Conservation (phyloP, 2,113 vertebrate species). For the Castor canadensis region DNA sequence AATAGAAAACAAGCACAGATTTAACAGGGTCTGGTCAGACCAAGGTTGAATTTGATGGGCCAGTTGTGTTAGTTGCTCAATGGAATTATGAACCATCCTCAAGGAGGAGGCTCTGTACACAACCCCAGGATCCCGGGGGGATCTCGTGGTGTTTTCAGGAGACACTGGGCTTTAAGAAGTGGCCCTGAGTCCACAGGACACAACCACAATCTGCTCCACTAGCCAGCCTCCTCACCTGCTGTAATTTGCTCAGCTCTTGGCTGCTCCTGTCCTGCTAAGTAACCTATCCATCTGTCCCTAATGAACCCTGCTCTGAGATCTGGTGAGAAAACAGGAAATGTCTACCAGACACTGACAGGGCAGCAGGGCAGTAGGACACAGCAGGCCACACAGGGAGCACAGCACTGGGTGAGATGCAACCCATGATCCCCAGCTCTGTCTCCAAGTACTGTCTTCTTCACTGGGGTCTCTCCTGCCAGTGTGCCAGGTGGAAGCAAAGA, state of each 20-base stretch:
- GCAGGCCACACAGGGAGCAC: no score
- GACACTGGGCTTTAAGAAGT: neutral
- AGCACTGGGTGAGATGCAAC: rapidly evolving
- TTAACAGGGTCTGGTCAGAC: no score
- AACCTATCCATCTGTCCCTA: neutral
- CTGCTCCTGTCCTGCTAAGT: neutral
- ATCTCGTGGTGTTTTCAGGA: neutral
- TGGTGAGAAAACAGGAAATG: neutral
- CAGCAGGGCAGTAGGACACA: neutral
- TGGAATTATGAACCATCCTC: neutral
- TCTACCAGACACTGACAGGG: neutral
- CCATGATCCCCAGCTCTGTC: neutral
- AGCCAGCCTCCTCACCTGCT: rapidly evolving
- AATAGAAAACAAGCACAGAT: no score
- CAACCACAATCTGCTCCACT: neutral
- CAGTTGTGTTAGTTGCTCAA: neutral
- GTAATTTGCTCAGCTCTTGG: neutral
- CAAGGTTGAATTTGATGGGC: rapidly evolving
- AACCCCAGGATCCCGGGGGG: neutral
- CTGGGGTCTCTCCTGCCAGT: neutral
- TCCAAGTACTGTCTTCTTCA: neutral
- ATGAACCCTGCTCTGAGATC: neutral
- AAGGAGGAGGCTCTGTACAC: neutral
- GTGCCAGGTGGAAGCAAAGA: neutral
- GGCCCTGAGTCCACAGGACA: neutral